These are phyloP conservation scores for Acanthis flammea DNA, from an alignment of 2,797 vertebrate genomes.

Conservation along the genomic window DNA sequence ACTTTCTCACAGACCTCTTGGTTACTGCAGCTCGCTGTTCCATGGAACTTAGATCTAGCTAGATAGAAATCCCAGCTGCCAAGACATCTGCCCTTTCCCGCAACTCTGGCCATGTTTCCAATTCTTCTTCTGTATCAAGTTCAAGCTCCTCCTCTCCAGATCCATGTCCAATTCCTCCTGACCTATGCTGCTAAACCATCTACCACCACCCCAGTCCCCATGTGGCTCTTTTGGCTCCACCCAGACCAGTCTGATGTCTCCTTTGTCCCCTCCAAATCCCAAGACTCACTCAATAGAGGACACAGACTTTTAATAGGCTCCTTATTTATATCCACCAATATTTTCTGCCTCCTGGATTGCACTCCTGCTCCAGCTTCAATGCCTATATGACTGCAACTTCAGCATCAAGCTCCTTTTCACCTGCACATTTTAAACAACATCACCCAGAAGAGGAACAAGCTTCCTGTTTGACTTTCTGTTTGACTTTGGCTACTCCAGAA, in stretches of 20 bases:
- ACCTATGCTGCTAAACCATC: not conserved
- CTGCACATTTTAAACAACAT: not conserved
- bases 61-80: not conserved
- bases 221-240: not conserved
- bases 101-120: not conserved
- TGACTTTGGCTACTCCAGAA: not conserved
- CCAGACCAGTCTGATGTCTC: not conserved
- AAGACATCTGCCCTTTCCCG: not conserved
- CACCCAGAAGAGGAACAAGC: not conserved
- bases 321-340: not conserved
- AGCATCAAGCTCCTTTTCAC: not conserved
- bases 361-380: not conserved
- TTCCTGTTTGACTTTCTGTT: not conserved
- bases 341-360: not conserved
- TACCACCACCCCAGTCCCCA: not conserved
- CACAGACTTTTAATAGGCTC: not conserved
- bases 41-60: not conserved
- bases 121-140: not conserved
- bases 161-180: not conserved
- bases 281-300: not conserved
- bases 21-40: not conserved
- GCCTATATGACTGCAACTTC: not conserved
- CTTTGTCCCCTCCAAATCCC: not conserved
- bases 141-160: slow-evolving; percentile 5
- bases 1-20: not conserved